phyloP scores from a whole-genome alignment of 2,113 vertebrate species.

The Passerina amoena region DNA sequence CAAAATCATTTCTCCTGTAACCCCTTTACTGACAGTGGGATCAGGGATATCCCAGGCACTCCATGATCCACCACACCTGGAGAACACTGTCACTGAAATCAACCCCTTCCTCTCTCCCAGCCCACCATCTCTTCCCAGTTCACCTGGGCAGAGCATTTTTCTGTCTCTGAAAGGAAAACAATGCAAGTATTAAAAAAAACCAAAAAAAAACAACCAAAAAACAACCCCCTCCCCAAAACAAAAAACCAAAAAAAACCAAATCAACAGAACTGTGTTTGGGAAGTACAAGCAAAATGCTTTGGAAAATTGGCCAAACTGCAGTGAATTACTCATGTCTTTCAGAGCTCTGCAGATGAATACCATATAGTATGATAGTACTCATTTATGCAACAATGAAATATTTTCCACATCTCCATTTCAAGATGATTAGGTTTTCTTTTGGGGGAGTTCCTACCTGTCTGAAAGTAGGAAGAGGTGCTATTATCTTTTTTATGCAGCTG shows the following conservation, averaged over 20 bases:
- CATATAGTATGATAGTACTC: neutral
- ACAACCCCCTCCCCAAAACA: no score
- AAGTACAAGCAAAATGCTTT: neutral
- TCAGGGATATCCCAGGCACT: neutral
- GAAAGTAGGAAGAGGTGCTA: neutral
- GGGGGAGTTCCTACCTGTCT: neutral
- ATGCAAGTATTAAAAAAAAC: neutral
- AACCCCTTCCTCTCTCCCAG: no score
- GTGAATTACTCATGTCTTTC: neutral
- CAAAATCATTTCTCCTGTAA: neutral
- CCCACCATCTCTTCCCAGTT: neutral
- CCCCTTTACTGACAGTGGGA: neutral
- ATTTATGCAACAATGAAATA: neutral
- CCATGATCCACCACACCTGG: neutral
- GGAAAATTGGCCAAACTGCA: neutral
- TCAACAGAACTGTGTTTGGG: neutral
- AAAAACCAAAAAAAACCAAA: no score
- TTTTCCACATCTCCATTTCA: neutral
- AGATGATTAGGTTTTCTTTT: neutral
- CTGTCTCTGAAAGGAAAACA: neutral
- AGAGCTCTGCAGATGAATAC: neutral
- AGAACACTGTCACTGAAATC: neutral
- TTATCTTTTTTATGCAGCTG: constrained; percentile 24
- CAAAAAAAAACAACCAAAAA: neutral
- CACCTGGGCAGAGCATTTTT: neutral